Conservation (phyloP, 2,888 invertebrate species). For the Tenthredo mesomela region DNA sequence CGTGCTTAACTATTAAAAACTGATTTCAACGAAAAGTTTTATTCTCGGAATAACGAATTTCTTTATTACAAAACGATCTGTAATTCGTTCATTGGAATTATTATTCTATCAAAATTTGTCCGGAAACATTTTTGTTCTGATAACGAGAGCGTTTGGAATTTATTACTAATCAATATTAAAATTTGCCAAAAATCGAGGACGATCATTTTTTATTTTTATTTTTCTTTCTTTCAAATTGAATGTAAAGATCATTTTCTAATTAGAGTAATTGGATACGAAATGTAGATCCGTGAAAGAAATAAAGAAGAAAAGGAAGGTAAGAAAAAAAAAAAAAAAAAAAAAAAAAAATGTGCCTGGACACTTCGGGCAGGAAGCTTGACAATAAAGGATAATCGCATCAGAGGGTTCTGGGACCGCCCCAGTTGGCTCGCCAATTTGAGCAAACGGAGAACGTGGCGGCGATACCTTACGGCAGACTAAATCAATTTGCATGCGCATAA, state of each 20-base stretch:
- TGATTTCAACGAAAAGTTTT: not conserved
- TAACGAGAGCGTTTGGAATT: not conserved
- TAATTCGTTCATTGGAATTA: too few species aligned
- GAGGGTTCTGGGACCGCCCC: slow-evolving; percentile 15
- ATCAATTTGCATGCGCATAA: slow-evolving; percentile 47
- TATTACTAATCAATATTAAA: too few species aligned
- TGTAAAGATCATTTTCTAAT: not conserved
- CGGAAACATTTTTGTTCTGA: too few species aligned
- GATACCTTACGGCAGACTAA: slow-evolving; percentile 22
- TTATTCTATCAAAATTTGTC: too few species aligned
- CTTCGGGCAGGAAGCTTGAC: slow-evolving; percentile 32
- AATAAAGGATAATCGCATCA: slow-evolving; percentile 49
- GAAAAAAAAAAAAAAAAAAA: not conserved
- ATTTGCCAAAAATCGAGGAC: not conserved
- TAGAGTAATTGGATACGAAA: not conserved
- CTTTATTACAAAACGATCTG: too few species aligned
- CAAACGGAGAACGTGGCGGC: not conserved
- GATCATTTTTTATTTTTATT: not conserved
- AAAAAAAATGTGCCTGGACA: not conserved
- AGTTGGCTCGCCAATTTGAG: slow-evolving; percentile 36
- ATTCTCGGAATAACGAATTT: not conserved
- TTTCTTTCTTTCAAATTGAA: not conserved
- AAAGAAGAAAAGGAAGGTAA: not conserved
- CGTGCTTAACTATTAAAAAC: not conserved
- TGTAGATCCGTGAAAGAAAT: not conserved